These are phyloP conservation scores for Diorhabda carinulata DNA, from an alignment of 1,140 invertebrate species.

Conservation along the genomic window DNA sequence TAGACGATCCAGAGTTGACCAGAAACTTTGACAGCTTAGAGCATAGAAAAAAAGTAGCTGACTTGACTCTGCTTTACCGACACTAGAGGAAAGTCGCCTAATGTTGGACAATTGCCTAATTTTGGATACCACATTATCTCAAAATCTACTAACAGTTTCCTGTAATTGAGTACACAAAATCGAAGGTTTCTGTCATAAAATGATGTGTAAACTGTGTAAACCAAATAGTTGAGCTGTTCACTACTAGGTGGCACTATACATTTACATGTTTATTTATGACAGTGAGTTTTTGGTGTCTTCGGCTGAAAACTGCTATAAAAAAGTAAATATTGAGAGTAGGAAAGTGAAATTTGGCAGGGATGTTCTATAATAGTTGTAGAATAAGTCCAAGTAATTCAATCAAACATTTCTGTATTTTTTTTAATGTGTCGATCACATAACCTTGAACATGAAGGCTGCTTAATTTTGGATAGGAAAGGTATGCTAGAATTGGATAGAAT, in stretches of 20 bases:
- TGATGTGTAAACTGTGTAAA: not conserved
- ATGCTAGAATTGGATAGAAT: conserved; percentile 8
- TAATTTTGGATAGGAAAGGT: conserved; percentile 12
- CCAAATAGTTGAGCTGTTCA: not conserved
- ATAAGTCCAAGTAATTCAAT: not conserved
- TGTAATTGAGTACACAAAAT: conserved; percentile 11
- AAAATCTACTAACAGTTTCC: too few species aligned
- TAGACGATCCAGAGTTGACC: too few species aligned
- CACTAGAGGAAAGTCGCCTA: too few species aligned
- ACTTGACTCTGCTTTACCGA: too few species aligned
- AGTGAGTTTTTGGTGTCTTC: too few species aligned
- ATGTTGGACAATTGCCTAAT: not conserved
- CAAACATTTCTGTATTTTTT: not conserved
- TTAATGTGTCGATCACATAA: not conserved
- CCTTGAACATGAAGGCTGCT: conserved; percentile 1
- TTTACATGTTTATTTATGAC: too few species aligned
- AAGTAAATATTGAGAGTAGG: too few species aligned
- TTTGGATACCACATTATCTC: conserved; percentile 6
- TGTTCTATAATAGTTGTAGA: conserved; percentile 6
- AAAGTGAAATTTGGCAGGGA: not conserved
- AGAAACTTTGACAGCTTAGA: too few species aligned
- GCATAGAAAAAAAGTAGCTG: too few species aligned
- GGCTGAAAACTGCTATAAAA: too few species aligned
- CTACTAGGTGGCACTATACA: too few species aligned
- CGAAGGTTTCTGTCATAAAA: not conserved